A percentile compares a stretch with the other conserved stretches of the same genome.
These are phyloP conservation scores for Exaiptasia diaphana DNA, from an alignment of 64 coral and sea anemone genomes.

Conservation along the genomic window DNA sequence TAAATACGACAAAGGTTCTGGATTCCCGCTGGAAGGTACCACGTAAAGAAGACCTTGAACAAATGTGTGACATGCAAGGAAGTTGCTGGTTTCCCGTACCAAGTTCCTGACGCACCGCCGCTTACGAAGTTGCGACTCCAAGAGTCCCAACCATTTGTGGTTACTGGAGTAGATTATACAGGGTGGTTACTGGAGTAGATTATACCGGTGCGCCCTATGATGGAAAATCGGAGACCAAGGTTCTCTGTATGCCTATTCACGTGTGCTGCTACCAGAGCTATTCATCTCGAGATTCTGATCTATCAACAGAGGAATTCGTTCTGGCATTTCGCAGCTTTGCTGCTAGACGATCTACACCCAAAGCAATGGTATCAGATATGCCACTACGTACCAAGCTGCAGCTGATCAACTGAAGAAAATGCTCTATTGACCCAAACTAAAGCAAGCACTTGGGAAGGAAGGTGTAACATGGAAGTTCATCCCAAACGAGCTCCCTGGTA, in stretches of 20 bases:
- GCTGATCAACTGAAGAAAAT: slow-evolving; percentile 3
- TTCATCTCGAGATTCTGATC: slow-evolving; percentile 29
- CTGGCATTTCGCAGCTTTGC: slow-evolving; percentile 16
- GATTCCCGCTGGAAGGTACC: slow-evolving; percentile 1
- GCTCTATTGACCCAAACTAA: background rate
- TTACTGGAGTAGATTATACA: slow-evolving; percentile 40
- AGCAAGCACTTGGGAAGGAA: background rate
- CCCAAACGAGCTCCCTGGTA: slow-evolving; percentile 54
- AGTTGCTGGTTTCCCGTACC: background rate
- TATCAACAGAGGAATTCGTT: background rate
- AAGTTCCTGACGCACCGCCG: slow-evolving; percentile 6
- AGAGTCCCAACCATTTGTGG: slow-evolving; percentile 10
- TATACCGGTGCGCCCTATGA: background rate
- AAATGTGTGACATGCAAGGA: slow-evolving; percentile 16
- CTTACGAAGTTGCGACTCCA: slow-evolving; percentile 2
- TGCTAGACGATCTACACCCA: background rate
- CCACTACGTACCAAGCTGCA: slow-evolving; percentile 4
- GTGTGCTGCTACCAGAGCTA: slow-evolving; percentile 1
- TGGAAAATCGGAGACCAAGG: background rate
- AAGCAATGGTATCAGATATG: slow-evolving; percentile 31
- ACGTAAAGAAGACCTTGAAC: background rate
- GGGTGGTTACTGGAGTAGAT: slow-evolving; percentile 29
- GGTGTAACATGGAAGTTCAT: slow-evolving; percentile 53
- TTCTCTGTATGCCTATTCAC: slow-evolving; percentile 23
- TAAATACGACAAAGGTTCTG: slow-evolving; percentile 22